Percentiles rank a stretch among this genome's conserved stretches.
These are phyloP conservation scores for Diarsia dahlii DNA, from an alignment of 2,888 invertebrate species.

Conservation along the genomic window DNA sequence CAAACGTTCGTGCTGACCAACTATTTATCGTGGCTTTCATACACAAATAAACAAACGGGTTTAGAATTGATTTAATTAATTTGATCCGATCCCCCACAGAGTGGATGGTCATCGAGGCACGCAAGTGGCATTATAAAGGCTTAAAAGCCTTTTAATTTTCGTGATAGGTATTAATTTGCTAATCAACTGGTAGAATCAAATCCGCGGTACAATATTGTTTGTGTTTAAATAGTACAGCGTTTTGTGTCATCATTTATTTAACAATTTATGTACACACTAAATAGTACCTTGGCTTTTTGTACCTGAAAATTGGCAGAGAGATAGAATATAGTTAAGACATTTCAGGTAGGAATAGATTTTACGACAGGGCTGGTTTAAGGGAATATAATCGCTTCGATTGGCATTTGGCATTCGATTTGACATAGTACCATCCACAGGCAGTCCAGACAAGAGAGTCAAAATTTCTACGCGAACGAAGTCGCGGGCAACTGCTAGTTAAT, in stretches of 20 bases:
- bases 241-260: neutral
- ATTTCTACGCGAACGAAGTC: too few species aligned
- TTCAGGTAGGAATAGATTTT: too few species aligned
- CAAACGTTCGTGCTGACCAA: conserved; percentile 20
- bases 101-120: conserved; percentile 52
- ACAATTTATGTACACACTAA: too few species aligned
- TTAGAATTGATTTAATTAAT: conserved; percentile 57
- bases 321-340: too few species aligned
- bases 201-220: conserved; percentile 27
- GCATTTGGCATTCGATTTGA: too few species aligned
- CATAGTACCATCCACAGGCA: too few species aligned
- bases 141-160: conserved; percentile 52
- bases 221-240: neutral
- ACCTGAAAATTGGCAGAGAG: too few species aligned
- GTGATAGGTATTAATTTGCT: conserved; percentile 51
- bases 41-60: conserved; percentile 55
- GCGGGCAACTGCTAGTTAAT: too few species aligned
- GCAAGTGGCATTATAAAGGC: conserved; percentile 51
- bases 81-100: conserved; percentile 9
- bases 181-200: conserved; percentile 43
- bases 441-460: too few species aligned
- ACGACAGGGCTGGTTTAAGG: too few species aligned
- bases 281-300: too few species aligned
- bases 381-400: too few species aligned
- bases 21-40: conserved; percentile 33